These are phyloP conservation scores for Xenopus borealis DNA, from an alignment of 2,113 vertebrate genomes.

Conservation along the genomic window DNA sequence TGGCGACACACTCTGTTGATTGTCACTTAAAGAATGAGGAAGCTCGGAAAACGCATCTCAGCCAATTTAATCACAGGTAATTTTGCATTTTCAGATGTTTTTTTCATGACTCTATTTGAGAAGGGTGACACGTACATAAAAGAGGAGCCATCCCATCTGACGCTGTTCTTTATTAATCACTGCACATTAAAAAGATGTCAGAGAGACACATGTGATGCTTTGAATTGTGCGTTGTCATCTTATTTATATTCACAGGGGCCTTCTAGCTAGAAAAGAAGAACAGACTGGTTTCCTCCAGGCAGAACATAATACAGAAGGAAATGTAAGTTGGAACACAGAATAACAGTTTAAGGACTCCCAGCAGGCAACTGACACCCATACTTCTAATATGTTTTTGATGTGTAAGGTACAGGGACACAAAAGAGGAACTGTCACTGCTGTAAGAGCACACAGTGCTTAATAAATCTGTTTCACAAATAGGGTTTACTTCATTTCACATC, in stretches of 20 bases:
- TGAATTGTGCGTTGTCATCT: not conserved
- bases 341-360: no score
- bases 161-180: conserved; percentile 6
- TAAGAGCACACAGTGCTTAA: no score
- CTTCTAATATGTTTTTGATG: no score
- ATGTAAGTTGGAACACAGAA: no score
- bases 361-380: no score
- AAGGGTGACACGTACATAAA: conserved; percentile 26
- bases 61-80: conserved; percentile 35
- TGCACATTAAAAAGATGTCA: conserved; percentile 17
- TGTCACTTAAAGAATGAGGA: conserved; percentile 28
- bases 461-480: no score
- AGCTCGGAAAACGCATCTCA: conserved; percentile 7
- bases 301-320: no score
- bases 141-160: not conserved
- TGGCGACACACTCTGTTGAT: conserved; percentile 21
- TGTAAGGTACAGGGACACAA: no score
- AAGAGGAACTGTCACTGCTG: no score
- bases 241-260: not conserved
- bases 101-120: conserved; percentile 7
- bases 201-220: not conserved
- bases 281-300: no score
- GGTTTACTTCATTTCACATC: no score
- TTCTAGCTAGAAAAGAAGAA: no score
- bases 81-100: conserved; percentile 20